Base-by-base conservation (phyloP, 92 coral and sea anemone species). In the Zoanthus sansibaricus region DNA sequence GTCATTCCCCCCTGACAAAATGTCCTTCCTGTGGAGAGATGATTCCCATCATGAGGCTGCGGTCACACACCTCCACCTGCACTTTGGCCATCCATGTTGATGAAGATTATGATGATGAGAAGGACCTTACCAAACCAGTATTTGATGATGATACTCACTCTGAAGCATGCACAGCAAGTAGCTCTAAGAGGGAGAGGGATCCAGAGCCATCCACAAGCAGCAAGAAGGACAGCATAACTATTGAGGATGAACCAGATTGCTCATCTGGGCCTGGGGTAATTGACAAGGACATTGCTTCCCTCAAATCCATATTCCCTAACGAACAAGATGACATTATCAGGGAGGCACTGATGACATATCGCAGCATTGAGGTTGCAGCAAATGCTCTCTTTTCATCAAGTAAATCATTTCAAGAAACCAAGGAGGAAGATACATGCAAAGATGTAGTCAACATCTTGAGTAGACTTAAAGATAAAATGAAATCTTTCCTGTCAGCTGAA, bases 341-440 rank as follows among this genome's bases (percentile, higher is more conserved):
- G 48, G 54, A 75, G 16, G 79, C 56, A 30, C 33, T 75, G 2
- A 5, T 75, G 18, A 20, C 45, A 47, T 20, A 75, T 75, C 58
- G 17, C 9, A 75, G 59, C 25, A 47, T 75, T 47, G 56, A 75
- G 32, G 21, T 45, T 31, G 79, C 79, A 17, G 79, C 79, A 16
- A 31, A 47, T 75, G 79, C 46, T 12, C 79, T 75, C 14, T 45
- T 37, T 12, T 45, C 61, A 11, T 37, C 42, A 75, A 47, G 42
- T 37, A 37, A 37, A 37, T 37, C 42, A 37, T 37, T 37, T 37
- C 42, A 37, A 37, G 42, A 37, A 37, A 37, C 42, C 42, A 37
- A 37, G 42, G 42, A 37, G 42, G 42, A 37, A 37, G 42, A 37
- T 37, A 37, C 42, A 37, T 37, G 42, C 42, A 37, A 37, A 37